Evolutionary conservation across 1,140 invertebrate genomes (phyloP), one percentile per base, ranked within the genome.

Genomic region (Trigoniulus corallinus): DNA sequence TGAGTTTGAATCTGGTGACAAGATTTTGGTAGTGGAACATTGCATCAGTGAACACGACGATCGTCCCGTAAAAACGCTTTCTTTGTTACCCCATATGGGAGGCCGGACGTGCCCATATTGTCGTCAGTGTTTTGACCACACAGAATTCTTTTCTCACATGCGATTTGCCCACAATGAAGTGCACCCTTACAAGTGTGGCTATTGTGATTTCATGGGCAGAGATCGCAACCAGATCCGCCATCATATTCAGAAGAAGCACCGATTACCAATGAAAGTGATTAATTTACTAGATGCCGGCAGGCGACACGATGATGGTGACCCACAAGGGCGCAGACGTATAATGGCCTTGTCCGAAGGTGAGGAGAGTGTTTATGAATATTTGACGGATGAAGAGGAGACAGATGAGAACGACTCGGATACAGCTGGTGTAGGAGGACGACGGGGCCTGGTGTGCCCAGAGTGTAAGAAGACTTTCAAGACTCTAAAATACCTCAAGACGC

Each of bases 191-290:
- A 52, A 53, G 29, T 55, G 54, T 50, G 54, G 34, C 23, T 53
- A 53, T 24, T 55, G 54, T 20, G 48, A 47, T 46, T 55, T 55
- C 26, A 54, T 48, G 45, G 51, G 45, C 12, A 23, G 54, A 23
- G 54, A 55, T 49, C 13, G 53, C 2, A 52, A 55, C 27, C 54
- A 55, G 40, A 26, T 55, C 15, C 42, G 50, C 39, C 54, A 55
- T 23, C 54, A 55, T 50, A 48, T 53, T 2, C 15, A 42, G 3
- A 55, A 55, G 47, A 52, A 55, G 24, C 54, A 52, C 27, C 1
- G 12, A 15, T 12, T 29, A 49, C 51, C 42, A 22, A 41, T 47
- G 15, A 49, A 50, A 46, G 26, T 40, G 18, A 34, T 51, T 18
- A 51, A 51, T 39, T 29, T 51, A 39, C 3, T 45, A 24, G 4